Evolutionary conservation across 2,113 vertebrate genomes (phyloP), one percentile per base, ranked within the genome.

Genomic region (Argyrosomus japonicus): DNA sequence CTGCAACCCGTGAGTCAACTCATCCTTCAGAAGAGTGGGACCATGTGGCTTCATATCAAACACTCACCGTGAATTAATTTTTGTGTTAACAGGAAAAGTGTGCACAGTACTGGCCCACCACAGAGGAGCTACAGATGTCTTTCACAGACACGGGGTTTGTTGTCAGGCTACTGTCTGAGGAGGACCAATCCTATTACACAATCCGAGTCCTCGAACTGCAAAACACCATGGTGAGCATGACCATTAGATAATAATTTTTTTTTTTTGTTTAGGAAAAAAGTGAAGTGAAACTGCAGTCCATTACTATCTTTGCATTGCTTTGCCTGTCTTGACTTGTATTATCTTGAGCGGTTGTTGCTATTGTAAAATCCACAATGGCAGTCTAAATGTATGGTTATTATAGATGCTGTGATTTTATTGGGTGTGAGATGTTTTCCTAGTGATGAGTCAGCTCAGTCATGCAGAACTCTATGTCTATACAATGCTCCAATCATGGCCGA

Each of bases 71-170:
- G 5, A 47, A 45, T 40, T 48, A 8, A 21, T 76, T 63, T 86
- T 27, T 92, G 70, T 85, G 51, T 71, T 11, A 70, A 69, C 92
- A 99, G 98, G 97, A 99, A 90, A 99, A 99, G 86, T 99, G 98
- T 95, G 98, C 97, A 18, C 98, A 99, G 47, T 99, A 99, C 92
- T 99, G 98, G 98, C 98, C 98, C 29, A 97, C 96, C 51, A 92
- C 92, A 76, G 95, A 97, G 68, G 96, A 97, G 11, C 94, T 83
- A 21, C 95, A 96, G 82, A 97, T 98, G 96, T 94, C 95, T 21
- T 99, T 97, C 92, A 94, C 93, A 84, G 98, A 99, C 93, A 98
- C 97, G 0, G 96, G 96, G 63, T 98, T 99, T 87, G 93, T 95
- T 82, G 96, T 99, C 91, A 96, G 93, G 83, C 94, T 99, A 60